A percentile compares a stretch with the other conserved stretches of the same genome.
Evolutionary conservation across 2,113 vertebrate species (phyloP).

Genomic region (Pterocles orientalis): DNA sequence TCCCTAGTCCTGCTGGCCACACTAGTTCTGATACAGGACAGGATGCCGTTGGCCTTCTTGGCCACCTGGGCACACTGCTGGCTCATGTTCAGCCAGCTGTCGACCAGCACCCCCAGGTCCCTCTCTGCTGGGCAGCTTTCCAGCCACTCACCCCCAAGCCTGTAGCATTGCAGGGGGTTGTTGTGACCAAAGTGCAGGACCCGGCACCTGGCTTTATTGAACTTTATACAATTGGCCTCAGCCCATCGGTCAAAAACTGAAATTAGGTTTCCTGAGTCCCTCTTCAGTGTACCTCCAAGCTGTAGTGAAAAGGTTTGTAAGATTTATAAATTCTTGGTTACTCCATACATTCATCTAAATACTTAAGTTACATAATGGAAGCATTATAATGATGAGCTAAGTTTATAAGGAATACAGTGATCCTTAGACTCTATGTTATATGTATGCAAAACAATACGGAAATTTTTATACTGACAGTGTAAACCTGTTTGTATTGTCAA

Average conservation of each 20-base stretch:
- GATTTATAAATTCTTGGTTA: neutral
- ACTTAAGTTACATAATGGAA: neutral
- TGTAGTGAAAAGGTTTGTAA: neutral
- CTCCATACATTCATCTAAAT: neutral
- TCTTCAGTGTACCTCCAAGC: neutral
- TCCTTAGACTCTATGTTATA: neutral
- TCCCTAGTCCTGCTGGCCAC: no score
- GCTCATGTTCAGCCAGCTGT: no score
- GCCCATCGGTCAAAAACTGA: neutral
- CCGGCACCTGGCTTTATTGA: no score
- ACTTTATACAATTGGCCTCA: no score
- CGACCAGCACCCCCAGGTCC: no score
- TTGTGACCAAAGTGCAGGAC: no score
- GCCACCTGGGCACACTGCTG: no score
- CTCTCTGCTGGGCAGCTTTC: no score
- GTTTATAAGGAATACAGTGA: neutral
- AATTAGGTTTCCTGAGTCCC: neutral
- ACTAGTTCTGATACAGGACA: no score
- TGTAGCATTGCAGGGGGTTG: no score
- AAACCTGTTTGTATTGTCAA: neutral
- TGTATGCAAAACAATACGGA: neutral
- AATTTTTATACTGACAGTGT: neutral
- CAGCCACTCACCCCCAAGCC: no score
- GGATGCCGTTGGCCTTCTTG: no score
- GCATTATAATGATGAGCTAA: neutral